Conservation (phyloP, 1,140 invertebrate genomes). For the Fragariocoptes setiger region DNA sequence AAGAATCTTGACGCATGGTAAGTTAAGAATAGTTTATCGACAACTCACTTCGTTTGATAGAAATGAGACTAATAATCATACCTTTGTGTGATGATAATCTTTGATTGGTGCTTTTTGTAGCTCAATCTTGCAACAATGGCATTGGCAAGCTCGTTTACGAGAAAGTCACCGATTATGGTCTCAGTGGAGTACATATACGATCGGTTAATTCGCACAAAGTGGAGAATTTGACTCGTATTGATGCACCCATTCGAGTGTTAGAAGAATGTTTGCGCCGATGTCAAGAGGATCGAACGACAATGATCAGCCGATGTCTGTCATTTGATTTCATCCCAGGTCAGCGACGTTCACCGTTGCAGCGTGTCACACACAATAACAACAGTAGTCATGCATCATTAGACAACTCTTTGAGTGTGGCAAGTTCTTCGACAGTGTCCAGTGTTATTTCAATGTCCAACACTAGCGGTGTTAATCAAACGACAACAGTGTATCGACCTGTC, state of each 20-base stretch:
- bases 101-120: slow-evolving; percentile 18
- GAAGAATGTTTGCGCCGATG: slow-evolving; percentile 52
- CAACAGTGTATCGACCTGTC: too few relatives aligned
- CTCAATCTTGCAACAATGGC: slow-evolving; percentile 61
- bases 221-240: slow-evolving; percentile 32
- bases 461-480: too few relatives aligned
- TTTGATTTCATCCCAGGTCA: slow-evolving; percentile 64
- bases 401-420: too few relatives aligned
- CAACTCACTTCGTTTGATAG: neutral
- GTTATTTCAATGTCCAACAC: too few relatives aligned
- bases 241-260: slow-evolving; percentile 44
- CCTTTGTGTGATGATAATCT: neutral
- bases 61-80: neutral
- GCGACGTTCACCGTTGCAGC: slow-evolving; percentile 20
- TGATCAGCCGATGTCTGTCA: slow-evolving; percentile 47
- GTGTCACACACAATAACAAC: neutral
- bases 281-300: slow-evolving; percentile 36
- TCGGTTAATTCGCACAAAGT: neutral
- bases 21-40: slow-evolving; percentile 12
- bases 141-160: slow-evolving; percentile 53
- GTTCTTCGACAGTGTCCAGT: too few relatives aligned
- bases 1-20: slow-evolving; percentile 45
- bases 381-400: too few relatives aligned
- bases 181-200: slow-evolving; percentile 40
- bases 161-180: slow-evolving; percentile 48